Conservation (phyloP, 2,113 vertebrate species). For the Phalacrocorax brasilianus region DNA sequence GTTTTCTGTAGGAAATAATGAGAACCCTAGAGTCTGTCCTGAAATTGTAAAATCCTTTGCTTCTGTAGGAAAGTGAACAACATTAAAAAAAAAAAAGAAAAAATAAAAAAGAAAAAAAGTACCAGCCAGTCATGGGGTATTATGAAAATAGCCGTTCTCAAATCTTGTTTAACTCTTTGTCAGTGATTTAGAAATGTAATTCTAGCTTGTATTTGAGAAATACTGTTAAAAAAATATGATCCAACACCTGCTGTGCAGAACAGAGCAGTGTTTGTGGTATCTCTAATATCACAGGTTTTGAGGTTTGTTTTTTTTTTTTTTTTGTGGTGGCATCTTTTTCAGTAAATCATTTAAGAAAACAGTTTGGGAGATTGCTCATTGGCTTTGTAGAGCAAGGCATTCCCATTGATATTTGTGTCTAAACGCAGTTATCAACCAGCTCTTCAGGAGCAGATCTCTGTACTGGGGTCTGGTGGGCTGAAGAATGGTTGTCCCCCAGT, state of each 20-base stretch:
- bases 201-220: neutral
- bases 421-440: rapidly evolving
- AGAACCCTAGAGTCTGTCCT: neutral
- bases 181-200: neutral
- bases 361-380: neutral
- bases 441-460: neutral
- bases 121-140: neutral
- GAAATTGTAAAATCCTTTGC: neutral
- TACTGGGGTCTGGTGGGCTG: rapidly evolving
- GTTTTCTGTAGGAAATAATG: slow-evolving; percentile 19
- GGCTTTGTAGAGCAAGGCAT: neutral
- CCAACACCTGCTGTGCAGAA: neutral
- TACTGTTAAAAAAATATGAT: neutral
- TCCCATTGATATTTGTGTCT: neutral
- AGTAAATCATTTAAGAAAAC: neutral
- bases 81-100: neutral
- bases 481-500: rapidly evolving
- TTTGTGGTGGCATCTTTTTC: neutral
- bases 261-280: neutral
- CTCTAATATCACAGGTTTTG: neutral
- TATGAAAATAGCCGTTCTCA: neutral
- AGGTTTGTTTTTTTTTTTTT: neutral
- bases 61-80: neutral
- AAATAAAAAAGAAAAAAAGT: neutral
- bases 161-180: neutral